phyloP scores from a whole-genome alignment of 2,888 invertebrate species.

The Lycocerus yunnanus region DNA sequence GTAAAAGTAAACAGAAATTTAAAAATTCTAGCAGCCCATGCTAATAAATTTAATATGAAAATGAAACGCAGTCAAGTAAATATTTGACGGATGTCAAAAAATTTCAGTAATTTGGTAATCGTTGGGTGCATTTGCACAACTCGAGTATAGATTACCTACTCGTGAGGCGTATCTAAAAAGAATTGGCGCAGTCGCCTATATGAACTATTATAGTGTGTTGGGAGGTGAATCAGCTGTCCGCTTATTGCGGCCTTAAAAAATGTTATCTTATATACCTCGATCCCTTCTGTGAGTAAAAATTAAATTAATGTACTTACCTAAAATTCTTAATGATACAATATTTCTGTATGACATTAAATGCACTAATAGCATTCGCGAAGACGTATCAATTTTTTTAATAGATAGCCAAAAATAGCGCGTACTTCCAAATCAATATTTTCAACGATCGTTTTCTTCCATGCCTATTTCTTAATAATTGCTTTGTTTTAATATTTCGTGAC shows the following conservation, averaged over 20 bases:
- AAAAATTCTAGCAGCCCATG: background rate
- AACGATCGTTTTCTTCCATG: background rate
- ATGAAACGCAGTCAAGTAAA: background rate
- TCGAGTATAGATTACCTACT: background rate
- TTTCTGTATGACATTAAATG: background rate
- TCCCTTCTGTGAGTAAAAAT: constrained; percentile 48
- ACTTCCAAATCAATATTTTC: background rate
- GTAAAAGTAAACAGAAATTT: background rate
- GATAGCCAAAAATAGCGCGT: background rate
- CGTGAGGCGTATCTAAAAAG: constrained; percentile 7
- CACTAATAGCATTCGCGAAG: background rate
- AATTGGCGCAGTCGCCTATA: constrained; percentile 40
- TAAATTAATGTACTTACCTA: constrained; percentile 5
- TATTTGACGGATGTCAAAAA: background rate
- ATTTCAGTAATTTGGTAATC: background rate
- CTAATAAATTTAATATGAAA: background rate
- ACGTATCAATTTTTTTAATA: background rate
- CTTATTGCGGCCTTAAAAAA: constrained; percentile 36
- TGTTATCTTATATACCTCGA: constrained; percentile 49
- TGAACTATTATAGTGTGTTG: constrained; percentile 25
- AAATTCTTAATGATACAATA: background rate
- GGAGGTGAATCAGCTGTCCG: constrained; percentile 34
- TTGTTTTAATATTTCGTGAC: background rate
- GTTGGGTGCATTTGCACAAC: constrained; percentile 10
- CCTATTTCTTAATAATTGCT: background rate